These are phyloP conservation scores for Pammene aurita DNA, from an alignment of 2,888 invertebrate species.

Conservation along the genomic window DNA sequence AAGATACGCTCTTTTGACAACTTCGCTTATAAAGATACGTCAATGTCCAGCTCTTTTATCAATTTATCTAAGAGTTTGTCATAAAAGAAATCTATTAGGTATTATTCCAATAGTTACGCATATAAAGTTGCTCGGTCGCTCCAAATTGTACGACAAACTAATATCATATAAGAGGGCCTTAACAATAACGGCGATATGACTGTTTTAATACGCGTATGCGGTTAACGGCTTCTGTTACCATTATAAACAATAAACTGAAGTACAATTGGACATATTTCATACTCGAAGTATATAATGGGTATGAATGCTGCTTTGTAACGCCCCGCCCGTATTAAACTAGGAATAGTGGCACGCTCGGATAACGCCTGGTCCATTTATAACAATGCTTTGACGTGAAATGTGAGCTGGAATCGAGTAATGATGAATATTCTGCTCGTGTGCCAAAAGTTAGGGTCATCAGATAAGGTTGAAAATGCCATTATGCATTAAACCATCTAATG, in stretches of 20 bases:
- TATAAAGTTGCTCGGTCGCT: no score
- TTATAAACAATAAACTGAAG: constrained; percentile 38
- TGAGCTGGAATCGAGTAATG: constrained; percentile 25
- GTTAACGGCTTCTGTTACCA: constrained; percentile 20
- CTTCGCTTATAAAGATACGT: no score
- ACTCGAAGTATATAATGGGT: constrained; percentile 33
- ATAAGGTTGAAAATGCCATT: background rate
- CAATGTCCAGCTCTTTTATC: no score
- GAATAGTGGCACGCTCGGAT: constrained; percentile 32
- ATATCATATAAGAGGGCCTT: background rate
- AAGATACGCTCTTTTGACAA: no score
- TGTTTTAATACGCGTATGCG: constrained; percentile 12
- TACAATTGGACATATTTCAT: constrained; percentile 36
- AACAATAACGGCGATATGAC: constrained; percentile 17
- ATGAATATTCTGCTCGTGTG: constrained; percentile 26
- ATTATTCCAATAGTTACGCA: no score
- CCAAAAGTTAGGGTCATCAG: background rate
- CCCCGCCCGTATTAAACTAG: constrained; percentile 29
- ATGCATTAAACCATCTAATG: no score
- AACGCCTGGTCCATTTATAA: constrained; percentile 33
- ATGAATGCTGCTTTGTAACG: constrained; percentile 36
- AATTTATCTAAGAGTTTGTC: no score
- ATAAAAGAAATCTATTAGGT: no score
- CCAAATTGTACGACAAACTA: background rate
- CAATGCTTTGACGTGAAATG: constrained; percentile 34